Evolutionary conservation across 2,113 vertebrate species (phyloP), one percentile per base, ranked within the genome.

Genomic region (Proterorhinus semilunaris): DNA sequence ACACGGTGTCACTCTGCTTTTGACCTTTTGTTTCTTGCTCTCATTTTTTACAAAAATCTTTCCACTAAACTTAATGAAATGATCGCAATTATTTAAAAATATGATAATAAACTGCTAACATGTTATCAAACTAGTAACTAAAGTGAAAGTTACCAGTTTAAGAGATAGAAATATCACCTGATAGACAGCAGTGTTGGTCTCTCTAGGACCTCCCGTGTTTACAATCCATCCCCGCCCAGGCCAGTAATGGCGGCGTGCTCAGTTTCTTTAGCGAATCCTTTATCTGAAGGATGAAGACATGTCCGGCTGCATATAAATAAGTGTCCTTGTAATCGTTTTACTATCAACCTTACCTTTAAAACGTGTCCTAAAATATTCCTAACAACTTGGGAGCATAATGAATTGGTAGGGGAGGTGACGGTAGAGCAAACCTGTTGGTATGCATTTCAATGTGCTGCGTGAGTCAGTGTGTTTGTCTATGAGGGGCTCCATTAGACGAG

Each of bases 231-330:
- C 72, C 62, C 5, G 15, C 55, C 63, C 46, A 73, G 66, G 45
- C 15, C 43, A 43, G 53, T 62, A 59, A 78, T 71, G 52, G 21
- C 11, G 6, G 15, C 0, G 6, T 78, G 59, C 43, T 63, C 65
- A 62, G 69, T 77, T 84, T 83, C 72, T 68, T 65, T 72, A 83
- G 78, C 62, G 78, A 80, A 62, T 71, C 57, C 64, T 81, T 71
- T 12, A 10, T 68, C 45, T 63, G 45, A 63, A 63, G 61, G 61
- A 48, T 63, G 47, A 11, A 10, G 59, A 62, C n/a, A 46, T 46
- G 59, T n/a, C 21, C 52, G 58, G 47, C 68, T 46, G 87, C 84
- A 90, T 89, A 82, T 82, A 73, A 91, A 88, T 82, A 21, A 71
- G 61, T 8, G 55, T 69, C 69, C 76, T 76, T 78, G 62, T 72